Base-by-base conservation (phyloP, 2,113 vertebrate genomes). In the Pituophis catenifer region DNA sequence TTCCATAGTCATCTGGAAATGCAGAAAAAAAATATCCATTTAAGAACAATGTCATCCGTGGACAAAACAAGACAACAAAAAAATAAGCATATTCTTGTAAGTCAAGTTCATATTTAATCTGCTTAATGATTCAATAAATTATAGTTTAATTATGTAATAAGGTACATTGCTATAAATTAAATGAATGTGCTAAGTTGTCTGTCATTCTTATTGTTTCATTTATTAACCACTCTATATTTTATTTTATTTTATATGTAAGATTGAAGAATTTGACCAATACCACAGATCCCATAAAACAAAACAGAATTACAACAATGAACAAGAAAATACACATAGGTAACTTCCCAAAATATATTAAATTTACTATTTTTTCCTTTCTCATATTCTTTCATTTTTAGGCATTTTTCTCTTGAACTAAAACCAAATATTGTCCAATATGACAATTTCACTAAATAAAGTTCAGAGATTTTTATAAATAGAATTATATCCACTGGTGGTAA, bases 251-350 rank as follows among this genome's bases (percentile, higher is more conserved):
- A 48, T 48, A 86, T 24, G 50, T 44, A 26, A 86, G 38, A 50
- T 12, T 50, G 23, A 70, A 70, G 65, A 70, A 33, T 70, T 70
- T 70, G 65, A 70, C 58, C 94, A 96, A 93, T 95, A 96, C 94
- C 23, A 90, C 0, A 24, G 1, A 54, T 90, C 50, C 9, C 53
- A 85, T 86, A 50, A 11, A 52, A 59, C 13, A 91, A 59, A 21
- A 52, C 15, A 93, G 81, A 95, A 89, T 65, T 3, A 0, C 38
- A 89, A 50, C 10, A 62, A 19, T 50, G 29, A 88, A 52, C 58
- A 93, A 94, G 75, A 65, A 94, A 91, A 24, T 52, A 92, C 8
- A 44, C 90, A 95, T 10, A 23, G 92, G 94, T 95, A 95, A 94
- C 88, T 54, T 54, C 29, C 54, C 13, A 59, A 86, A 86, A 86